phyloP scores from a whole-genome alignment of 2,888 invertebrate species.

The Rhimphoctona megacephalus region DNA sequence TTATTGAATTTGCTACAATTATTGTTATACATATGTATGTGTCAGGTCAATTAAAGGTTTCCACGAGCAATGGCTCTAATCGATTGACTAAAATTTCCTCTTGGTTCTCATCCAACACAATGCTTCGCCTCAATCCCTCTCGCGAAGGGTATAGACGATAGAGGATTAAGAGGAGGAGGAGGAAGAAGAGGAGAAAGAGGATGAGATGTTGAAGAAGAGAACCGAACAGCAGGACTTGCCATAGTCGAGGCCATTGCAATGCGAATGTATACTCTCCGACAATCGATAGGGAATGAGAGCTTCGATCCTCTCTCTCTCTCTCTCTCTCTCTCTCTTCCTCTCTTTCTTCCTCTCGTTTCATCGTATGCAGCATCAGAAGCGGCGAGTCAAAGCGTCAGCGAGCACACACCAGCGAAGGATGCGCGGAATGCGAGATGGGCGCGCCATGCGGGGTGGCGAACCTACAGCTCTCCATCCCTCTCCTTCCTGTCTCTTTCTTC shows the following conservation, averaged over 20 bases:
- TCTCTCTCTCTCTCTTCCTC: constrained; percentile 30
- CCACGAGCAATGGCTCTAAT: constrained; percentile 41
- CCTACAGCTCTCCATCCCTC: constrained; percentile 55
- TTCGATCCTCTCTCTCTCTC: constrained; percentile 40
- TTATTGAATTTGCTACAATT: not conserved
- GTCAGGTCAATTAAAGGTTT: constrained; percentile 21
- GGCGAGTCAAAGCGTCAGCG: constrained; percentile 80
- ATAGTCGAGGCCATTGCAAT: constrained; percentile 21
- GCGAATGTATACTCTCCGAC: constrained; percentile 46
- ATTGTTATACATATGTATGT: not conserved
- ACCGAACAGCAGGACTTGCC: constrained; percentile 23
- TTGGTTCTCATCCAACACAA: constrained; percentile 13
- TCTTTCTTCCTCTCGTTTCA: constrained; percentile 45
- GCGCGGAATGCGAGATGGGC: constrained; percentile 82
- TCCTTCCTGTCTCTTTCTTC: constrained; percentile 48
- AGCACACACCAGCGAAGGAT: constrained; percentile 77
- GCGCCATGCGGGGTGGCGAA: constrained; percentile 79
- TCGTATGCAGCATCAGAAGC: constrained; percentile 66
- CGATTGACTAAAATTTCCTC: constrained; percentile 60
- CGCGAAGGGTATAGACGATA: constrained; percentile 19
- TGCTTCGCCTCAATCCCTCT: constrained; percentile 14
- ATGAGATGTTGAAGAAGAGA: constrained; percentile 30
- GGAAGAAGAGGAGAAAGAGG: constrained; percentile 10
- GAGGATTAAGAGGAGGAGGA: not conserved
- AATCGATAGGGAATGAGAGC: constrained; percentile 48